Percentiles rank a stretch among this genome's conserved stretches.
Conservation (phyloP, 53 echinoderm and acorn worm species). For the Zoroaster sp. region DNA sequence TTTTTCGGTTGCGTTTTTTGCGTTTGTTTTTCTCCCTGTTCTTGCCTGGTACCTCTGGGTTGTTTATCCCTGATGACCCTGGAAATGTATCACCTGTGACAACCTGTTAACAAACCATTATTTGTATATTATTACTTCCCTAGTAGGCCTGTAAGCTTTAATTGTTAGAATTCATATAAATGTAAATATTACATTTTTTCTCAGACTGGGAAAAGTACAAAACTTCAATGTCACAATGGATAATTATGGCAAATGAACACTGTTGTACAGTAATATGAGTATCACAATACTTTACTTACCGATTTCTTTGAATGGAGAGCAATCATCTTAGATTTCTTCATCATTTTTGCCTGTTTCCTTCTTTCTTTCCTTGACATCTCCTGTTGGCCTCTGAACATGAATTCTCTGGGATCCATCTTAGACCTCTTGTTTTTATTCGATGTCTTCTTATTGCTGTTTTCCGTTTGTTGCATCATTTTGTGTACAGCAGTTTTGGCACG, state of each 20-base stretch:
- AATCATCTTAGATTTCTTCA: conserved; percentile 60
- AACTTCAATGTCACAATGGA: too few species aligned
- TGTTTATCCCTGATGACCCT: neutral
- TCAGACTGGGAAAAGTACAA: too few species aligned
- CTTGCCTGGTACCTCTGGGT: conserved; percentile 2
- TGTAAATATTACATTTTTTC: too few species aligned
- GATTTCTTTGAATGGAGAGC: conserved; percentile 43
- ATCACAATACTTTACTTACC: too few species aligned
- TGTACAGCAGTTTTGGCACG: conserved; percentile 62
- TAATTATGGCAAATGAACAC: too few species aligned
- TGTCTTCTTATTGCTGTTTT: neutral
- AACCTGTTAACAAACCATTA: neutral
- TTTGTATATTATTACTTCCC: neutral
- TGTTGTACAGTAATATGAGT: too few species aligned
- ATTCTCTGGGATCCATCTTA: conserved; percentile 3
- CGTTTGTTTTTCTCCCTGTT: conserved; percentile 34
- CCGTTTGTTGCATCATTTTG: conserved; percentile 55
- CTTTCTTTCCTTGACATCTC: conserved; percentile 57
- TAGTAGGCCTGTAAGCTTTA: neutral
- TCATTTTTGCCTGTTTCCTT: conserved; percentile 50
- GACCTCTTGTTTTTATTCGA: neutral
- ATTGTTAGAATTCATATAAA: neutral
- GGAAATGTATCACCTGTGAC: neutral
- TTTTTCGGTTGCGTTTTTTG: conserved; percentile 32
- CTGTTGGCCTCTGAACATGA: conserved; percentile 17